These are phyloP conservation scores for Linyphia triangularis DNA, from an alignment of 2,888 invertebrate species.

Conservation along the genomic window DNA sequence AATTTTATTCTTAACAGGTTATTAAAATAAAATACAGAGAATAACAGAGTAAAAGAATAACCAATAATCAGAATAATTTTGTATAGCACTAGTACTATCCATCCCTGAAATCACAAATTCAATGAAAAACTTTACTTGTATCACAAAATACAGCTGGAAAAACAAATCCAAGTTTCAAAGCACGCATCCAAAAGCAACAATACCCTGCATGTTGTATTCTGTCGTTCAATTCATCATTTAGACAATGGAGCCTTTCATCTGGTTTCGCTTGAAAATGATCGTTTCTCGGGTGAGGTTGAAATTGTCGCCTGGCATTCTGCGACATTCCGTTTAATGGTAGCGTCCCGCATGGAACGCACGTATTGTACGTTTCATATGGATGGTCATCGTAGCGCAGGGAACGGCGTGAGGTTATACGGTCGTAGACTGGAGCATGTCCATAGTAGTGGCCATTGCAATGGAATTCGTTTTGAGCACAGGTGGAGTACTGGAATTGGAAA, in stretches of 20 bases:
- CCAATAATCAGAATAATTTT: too few species aligned
- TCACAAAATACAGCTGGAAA: too few species aligned
- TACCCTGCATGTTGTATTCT: background rate
- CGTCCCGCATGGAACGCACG: conserved; percentile 2
- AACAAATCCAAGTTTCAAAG: too few species aligned
- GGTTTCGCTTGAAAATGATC: background rate
- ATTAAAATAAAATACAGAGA: too few species aligned
- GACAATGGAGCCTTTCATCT: background rate
- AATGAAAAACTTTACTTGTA: too few species aligned
- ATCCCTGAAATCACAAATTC: too few species aligned
- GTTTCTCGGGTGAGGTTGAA: background rate
- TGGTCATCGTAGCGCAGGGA: conserved; percentile 62
- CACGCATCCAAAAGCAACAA: too few species aligned
- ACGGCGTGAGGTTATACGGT: conserved; percentile 46
- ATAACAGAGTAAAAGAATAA: too few species aligned
- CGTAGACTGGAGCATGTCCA: conserved; percentile 56
- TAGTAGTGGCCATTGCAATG: conserved; percentile 16
- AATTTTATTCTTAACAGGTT: too few species aligned
- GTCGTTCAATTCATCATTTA: too few species aligned
- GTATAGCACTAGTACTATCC: too few species aligned
- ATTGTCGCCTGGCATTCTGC: background rate
- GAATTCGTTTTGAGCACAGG: conserved; percentile 46
- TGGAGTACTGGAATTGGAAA: conserved; percentile 46
- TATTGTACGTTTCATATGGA: conserved; percentile 61
- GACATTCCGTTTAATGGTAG: background rate